Evolutionary conservation across 2,797 vertebrate genomes (phyloP).

Genomic region (Microctenopoma lineatum): DNA sequence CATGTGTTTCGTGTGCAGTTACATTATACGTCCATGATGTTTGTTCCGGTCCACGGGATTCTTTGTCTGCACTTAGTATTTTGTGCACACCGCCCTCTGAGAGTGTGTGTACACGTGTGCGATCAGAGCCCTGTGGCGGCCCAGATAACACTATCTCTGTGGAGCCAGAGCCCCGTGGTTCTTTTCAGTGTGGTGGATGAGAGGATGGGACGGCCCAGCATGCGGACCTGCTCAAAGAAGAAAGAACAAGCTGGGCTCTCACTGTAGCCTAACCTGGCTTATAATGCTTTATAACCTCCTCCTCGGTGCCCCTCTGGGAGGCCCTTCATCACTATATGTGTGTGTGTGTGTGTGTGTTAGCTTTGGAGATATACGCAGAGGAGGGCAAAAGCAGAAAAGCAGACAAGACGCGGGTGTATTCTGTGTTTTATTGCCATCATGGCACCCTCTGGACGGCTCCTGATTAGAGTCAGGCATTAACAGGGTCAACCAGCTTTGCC

Average conservation of each 20-base stretch:
- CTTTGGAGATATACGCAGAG: conserved; percentile 8
- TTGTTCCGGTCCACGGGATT: conserved; percentile 60
- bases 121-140: conserved; percentile 70
- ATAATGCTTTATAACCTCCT: conserved; percentile 81
- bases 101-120: conserved; percentile 74
- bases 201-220: conserved; percentile 74
- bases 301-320: conserved; percentile 55
- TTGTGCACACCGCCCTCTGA: conserved; percentile 62
- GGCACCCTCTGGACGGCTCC: conserved; percentile 77
- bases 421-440: conserved; percentile 72
- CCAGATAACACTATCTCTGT: conserved; percentile 87
- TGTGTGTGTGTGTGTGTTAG: conserved; percentile 30
- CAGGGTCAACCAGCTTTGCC: conserved; percentile 73
- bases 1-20: conserved; percentile 31
- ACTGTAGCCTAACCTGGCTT: conserved; percentile 63
- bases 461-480: conserved; percentile 82
- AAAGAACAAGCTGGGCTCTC: conserved; percentile 79
- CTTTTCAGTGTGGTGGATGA: conserved; percentile 74
- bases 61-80: conserved; percentile 63
- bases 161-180: conserved; percentile 80
- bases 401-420: conserved; percentile 58
- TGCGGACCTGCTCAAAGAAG: conserved; percentile 80
- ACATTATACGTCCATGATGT: conserved; percentile 53
- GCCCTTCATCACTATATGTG: conserved; percentile 25
- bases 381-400: conserved; percentile 35